Evolutionary conservation across 2,113 vertebrate species (phyloP), one percentile per base, ranked within the genome.

Genomic region (Calonectris borealis): DNA sequence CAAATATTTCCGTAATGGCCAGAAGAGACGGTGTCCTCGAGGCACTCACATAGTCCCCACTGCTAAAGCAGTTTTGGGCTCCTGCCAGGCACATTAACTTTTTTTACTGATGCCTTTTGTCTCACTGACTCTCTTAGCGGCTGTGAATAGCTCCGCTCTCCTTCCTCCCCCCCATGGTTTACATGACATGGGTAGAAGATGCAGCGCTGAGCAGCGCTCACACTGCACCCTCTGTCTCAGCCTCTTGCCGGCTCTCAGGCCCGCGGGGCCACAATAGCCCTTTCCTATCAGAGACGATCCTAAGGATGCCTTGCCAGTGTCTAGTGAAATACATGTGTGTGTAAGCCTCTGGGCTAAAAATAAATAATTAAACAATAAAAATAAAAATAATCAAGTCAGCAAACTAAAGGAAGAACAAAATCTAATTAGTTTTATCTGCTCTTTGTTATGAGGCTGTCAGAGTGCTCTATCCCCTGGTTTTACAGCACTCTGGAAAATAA

Each of bases 321-420:
- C 83, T 77, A 40, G 68, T 64, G 90, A 94, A 97, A 95, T 65
- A 93, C 92, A 42, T 2, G 27, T 21, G 57, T 75, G 76, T 48
- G 40, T 49, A 79, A 94, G 54, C 89, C 97, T 85, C 96, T 69
- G 83, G 85, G 66, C 91, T 97, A 76, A 97, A 97, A 98, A 96
- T 96, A 98, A 97, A 97, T 88, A 97, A 97, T 95, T 87, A 97
- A 96, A 93, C 60, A 73, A 96, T 96, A 94, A 95, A 90, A 93
- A 90, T 79, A 83, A 92, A 95, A 97, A 97, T 31, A 97, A 96
- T 86, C 92, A 97, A 98, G 96, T 97, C 97, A 97, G 98, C 94
- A 96, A 96, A 95, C 72, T 91, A 44, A 90, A 94, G 57, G 64
- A 84, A 95, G 79, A 88, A 8, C 40, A 84, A 93, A 96, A 86